A percentile compares a stretch with the other conserved stretches of the same genome.
Conservation (phyloP, 2,888 invertebrate genomes). For the Lithophane ornitopus region DNA sequence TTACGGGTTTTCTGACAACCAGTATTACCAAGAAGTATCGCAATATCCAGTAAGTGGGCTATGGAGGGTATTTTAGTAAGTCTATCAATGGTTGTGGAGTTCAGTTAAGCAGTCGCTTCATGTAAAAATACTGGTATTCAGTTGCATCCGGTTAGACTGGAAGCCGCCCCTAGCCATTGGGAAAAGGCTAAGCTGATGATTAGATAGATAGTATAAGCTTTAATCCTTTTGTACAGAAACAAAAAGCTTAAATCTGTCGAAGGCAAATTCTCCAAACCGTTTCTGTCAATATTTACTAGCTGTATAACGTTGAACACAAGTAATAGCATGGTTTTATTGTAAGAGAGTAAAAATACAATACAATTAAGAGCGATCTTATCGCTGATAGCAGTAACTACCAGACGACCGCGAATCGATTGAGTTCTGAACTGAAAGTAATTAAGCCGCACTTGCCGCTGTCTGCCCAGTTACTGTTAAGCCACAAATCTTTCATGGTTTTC, state of each 20-base stretch:
- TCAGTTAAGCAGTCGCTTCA: background rate
- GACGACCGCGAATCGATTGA: background rate
- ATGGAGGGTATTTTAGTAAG: background rate
- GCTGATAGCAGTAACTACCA: background rate
- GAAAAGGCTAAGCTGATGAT: background rate
- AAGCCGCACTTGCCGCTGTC: conserved; percentile 2
- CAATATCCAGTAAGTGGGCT: background rate
- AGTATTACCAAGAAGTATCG: background rate
- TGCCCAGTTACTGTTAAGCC: background rate
- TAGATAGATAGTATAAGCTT: background rate
- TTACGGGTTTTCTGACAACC: background rate
- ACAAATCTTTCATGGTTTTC: background rate
- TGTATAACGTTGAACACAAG: background rate
- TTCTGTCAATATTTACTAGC: background rate
- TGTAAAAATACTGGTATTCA: background rate
- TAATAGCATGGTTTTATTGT: background rate
- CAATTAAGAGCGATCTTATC: background rate
- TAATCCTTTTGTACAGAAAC: background rate
- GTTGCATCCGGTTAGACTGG: background rate
- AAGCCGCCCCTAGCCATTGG: background rate
- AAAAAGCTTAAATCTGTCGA: background rate
- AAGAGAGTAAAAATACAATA: background rate
- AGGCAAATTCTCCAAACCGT: too few relatives aligned
- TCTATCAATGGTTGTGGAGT: background rate
- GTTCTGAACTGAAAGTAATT: background rate